These are phyloP conservation scores for Brachionus plicatilis DNA, from an alignment of 1,140 invertebrate species.

Conservation along the genomic window DNA sequence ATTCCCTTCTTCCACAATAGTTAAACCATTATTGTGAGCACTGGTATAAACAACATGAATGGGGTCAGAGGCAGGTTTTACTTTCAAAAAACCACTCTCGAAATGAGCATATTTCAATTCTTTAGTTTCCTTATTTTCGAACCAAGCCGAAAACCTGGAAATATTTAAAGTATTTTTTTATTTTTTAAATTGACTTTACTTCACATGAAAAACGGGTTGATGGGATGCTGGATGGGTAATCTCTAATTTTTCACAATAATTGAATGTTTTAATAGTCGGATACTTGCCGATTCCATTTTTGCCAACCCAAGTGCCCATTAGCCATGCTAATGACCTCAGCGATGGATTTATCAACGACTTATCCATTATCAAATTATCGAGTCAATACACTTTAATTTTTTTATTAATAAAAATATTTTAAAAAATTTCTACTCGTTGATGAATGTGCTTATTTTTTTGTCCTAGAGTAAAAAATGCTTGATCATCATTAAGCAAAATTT, in stretches of 20 bases:
- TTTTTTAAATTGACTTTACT: neutral
- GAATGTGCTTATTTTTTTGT: neutral
- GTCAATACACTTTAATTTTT: neutral
- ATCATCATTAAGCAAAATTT: neutral
- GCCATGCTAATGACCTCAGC: neutral
- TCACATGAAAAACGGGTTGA: conserved; percentile 16
- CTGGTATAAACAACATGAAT: neutral
- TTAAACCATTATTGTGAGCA: conserved; percentile 21
- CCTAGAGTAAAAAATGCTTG: neutral
- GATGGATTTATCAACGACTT: neutral
- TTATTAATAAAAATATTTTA: neutral
- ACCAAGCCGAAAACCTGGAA: conserved; percentile 37
- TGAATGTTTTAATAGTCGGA: conserved; percentile 37
- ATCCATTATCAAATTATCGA: neutral
- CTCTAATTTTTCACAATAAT: conserved; percentile 1
- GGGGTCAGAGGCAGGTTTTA: neutral
- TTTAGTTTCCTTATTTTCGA: conserved; percentile 15
- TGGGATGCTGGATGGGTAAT: conserved; percentile 3
- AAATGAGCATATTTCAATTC: conserved; percentile 29
- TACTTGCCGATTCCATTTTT: conserved; percentile 9
- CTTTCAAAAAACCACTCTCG: conserved; percentile 30
- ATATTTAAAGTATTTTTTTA: neutral
- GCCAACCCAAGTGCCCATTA: conserved; percentile 2
- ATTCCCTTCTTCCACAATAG: conserved; percentile 9
- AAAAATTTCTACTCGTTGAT: neutral